These are phyloP conservation scores for Tiliacea aurago DNA, from an alignment of 2,888 invertebrate species.

Conservation along the genomic window DNA sequence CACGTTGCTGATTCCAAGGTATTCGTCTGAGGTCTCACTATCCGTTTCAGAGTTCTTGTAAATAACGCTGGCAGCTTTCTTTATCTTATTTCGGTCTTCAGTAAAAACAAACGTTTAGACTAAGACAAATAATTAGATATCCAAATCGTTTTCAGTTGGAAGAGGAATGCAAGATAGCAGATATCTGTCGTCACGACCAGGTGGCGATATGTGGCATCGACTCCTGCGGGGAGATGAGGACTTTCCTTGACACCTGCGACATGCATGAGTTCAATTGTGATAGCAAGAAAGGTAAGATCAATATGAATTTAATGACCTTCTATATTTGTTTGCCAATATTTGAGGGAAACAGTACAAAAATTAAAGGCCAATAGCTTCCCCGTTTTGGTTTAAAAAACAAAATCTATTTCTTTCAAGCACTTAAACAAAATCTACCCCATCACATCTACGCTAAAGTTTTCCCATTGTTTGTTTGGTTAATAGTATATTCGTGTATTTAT, in stretches of 20 bases:
- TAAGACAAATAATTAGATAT: not conserved
- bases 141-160: slow-evolving; percentile 72
- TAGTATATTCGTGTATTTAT: no score
- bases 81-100: no score
- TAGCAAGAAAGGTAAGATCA: slow-evolving; percentile 79
- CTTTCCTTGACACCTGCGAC: slow-evolving; percentile 85
- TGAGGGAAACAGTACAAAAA: not conserved
- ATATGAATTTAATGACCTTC: not conserved
- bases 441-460: no score
- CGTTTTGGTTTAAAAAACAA: not conserved
- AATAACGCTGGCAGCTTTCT: no score
- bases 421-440: not conserved
- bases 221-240: slow-evolving; percentile 86
- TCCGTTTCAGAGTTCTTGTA: no score
- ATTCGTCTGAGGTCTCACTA: no score
- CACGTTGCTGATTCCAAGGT: no score
- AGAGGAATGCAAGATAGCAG: slow-evolving; percentile 87
- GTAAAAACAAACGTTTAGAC: no score
- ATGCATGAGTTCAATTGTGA: slow-evolving; percentile 88
- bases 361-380: no score
- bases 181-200: slow-evolving; percentile 86
- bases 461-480: no score
- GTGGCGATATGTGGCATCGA: slow-evolving; percentile 86
- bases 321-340: not conserved
- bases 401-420: not conserved